Percentiles rank a stretch among this genome's conserved stretches.
Evolutionary conservation across 2,888 invertebrate species (phyloP).

Genomic region (Tineola bisselliella): DNA sequence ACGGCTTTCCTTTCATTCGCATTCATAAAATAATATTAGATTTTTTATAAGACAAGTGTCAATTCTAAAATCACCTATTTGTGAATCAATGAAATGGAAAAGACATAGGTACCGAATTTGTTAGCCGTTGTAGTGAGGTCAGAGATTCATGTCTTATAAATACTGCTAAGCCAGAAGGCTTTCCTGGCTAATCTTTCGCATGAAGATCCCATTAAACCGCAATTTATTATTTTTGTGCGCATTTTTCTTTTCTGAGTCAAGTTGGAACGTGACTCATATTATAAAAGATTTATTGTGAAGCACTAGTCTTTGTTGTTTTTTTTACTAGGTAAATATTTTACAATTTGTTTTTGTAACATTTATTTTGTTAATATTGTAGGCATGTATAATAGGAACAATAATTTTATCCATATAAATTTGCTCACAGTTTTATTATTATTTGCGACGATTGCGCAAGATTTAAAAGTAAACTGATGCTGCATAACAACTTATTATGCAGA

Average conservation of each 20-base stretch:
- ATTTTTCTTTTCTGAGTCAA: conserved; percentile 56
- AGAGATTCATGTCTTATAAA: conserved; percentile 28
- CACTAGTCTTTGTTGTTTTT: background rate
- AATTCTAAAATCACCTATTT: too few relatives aligned
- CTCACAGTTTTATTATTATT: background rate
- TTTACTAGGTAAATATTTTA: background rate
- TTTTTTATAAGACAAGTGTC: too few relatives aligned
- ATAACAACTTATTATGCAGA: conserved; percentile 2
- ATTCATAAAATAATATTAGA: too few relatives aligned
- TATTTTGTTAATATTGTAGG: too few relatives aligned
- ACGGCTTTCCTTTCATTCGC: background rate
- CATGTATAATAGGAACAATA: too few relatives aligned
- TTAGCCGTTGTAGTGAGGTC: background rate
- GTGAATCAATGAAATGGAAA: too few relatives aligned
- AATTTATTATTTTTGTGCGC: conserved; percentile 60
- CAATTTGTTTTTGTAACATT: too few relatives aligned
- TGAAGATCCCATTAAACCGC: conserved; percentile 63
- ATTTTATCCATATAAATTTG: background rate
- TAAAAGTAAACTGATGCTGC: background rate
- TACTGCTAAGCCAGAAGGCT: conserved; percentile 62
- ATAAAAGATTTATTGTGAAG: conserved; percentile 17
- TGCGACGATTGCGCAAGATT: background rate
- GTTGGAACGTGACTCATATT: conserved; percentile 47
- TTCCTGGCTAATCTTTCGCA: conserved; percentile 65
- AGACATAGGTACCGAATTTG: too few relatives aligned